A percentile compares a stretch with the other conserved stretches of the same genome.
Conservation (phyloP, 1,140 invertebrate genomes). For the Andrena cerasifolii region DNA sequence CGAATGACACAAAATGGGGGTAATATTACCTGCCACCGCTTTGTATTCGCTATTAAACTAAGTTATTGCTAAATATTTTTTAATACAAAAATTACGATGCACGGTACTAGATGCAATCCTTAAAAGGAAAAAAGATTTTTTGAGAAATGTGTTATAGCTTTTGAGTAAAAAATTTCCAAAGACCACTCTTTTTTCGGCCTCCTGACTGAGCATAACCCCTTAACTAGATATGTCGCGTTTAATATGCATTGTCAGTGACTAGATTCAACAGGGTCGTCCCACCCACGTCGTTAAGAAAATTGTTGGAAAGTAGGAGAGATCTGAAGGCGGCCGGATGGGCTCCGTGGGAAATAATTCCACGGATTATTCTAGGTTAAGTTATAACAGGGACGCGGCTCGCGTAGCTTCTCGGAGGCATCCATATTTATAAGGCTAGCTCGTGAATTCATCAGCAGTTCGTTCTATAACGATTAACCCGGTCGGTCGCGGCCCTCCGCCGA, state of each 20-base stretch:
- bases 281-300: slow-evolving; percentile 42
- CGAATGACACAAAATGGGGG: too few relatives aligned
- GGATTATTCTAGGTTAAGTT: slow-evolving; percentile 54
- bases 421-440: slow-evolving; percentile 48
- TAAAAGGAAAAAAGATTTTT: too few relatives aligned
- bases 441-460: slow-evolving; percentile 52
- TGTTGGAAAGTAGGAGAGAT: slow-evolving; percentile 44
- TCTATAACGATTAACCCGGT: slow-evolving; percentile 53
- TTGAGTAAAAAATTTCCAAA: too few relatives aligned
- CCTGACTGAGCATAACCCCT: too few relatives aligned
- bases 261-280: slow-evolving; percentile 15
- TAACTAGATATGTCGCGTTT: too few relatives aligned
- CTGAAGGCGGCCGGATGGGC: slow-evolving; percentile 1
- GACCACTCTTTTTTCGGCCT: too few relatives aligned
- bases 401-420: slow-evolving; percentile 23
- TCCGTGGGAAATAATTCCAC: slow-evolving; percentile 45
- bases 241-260: slow-evolving; percentile 41
- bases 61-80: too few relatives aligned
- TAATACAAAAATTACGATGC: too few relatives aligned
- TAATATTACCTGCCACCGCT: too few relatives aligned
- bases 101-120: too few relatives aligned
- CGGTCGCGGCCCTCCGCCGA: slow-evolving; percentile 25
- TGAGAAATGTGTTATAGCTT: too few relatives aligned
- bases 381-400: slow-evolving; percentile 5
- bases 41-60: too few relatives aligned